phyloP scores from a whole-genome alignment of 2,113 vertebrate genomes.

The Menura novaehollandiae region DNA sequence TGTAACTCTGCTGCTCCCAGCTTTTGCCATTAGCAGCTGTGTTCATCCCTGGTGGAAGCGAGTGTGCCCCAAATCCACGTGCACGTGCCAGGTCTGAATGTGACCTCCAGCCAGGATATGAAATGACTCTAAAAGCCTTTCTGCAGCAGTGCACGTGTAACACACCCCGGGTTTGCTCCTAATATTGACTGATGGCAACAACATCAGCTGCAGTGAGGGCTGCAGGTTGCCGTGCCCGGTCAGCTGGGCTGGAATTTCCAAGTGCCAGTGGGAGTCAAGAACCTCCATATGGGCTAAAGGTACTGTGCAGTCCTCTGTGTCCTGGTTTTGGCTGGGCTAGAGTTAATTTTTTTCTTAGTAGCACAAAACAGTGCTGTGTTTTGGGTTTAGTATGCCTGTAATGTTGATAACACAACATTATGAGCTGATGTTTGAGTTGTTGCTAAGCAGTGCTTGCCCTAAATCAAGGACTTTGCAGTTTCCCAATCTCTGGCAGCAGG shows the following conservation, averaged over 20 bases:
- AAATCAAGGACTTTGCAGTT: background rate
- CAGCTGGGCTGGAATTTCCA: background rate
- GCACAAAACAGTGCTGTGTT: background rate
- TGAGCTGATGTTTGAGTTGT: background rate
- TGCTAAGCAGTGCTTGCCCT: background rate
- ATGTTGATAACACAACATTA: background rate
- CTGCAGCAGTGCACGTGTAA: background rate
- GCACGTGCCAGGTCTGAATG: rapidly evolving
- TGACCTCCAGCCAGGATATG: background rate
- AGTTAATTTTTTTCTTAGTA: background rate
- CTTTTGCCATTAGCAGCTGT: rapidly evolving
- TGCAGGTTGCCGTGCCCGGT: rapidly evolving
- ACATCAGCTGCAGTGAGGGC: background rate
- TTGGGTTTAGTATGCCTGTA: background rate
- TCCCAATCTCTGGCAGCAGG: background rate
- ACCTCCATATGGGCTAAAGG: background rate
- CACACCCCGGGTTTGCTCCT: rapidly evolving
- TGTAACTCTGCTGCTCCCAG: background rate
- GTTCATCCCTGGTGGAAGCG: rapidly evolving
- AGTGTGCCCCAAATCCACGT: rapidly evolving
- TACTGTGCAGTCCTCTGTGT: background rate
- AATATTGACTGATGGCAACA: background rate
- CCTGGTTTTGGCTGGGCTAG: background rate
- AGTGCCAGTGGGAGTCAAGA: background rate
- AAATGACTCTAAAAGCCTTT: background rate